Evolutionary conservation across 1,140 invertebrate species (phyloP).

Genomic region (Drosophila aff.): DNA sequence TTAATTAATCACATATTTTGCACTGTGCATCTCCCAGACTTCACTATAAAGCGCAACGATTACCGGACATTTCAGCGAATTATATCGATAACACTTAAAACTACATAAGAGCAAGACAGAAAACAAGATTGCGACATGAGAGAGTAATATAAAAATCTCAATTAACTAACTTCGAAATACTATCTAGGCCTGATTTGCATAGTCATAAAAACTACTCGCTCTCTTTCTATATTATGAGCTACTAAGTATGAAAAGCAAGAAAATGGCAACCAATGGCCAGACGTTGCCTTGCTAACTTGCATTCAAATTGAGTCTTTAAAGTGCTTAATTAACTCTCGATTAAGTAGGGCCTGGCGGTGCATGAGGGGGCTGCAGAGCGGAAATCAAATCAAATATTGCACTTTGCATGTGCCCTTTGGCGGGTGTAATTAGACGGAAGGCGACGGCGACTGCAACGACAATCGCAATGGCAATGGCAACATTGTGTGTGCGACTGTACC

Average conservation of each 20-base stretch:
- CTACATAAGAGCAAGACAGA: not conserved
- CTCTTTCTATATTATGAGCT: slow-evolving; percentile 16
- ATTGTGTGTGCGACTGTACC: slow-evolving; percentile 45
- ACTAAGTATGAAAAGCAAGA: slow-evolving; percentile 33
- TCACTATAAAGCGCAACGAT: too few species aligned
- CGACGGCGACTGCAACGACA: not conserved
- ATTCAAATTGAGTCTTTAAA: slow-evolving; percentile 77
- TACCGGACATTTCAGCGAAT: slow-evolving; percentile 9
- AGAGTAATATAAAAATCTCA: not conserved
- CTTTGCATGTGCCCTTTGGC: slow-evolving; percentile 51
- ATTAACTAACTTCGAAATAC: not conserved
- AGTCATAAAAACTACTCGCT: slow-evolving; percentile 28
- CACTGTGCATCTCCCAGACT: not conserved
- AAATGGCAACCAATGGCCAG: slow-evolving; percentile 25
- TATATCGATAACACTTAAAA: slow-evolving; percentile 48
- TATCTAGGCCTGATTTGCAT: slow-evolving; percentile 63
- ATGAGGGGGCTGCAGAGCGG: not conserved
- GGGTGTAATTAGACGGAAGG: slow-evolving; percentile 47
- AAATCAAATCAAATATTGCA: slow-evolving; percentile 50
- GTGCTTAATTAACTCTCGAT: slow-evolving; percentile 42
- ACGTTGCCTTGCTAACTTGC: slow-evolving; percentile 53
- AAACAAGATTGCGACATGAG: not conserved
- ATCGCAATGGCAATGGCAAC: slow-evolving; percentile 11
- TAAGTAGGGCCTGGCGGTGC: slow-evolving; percentile 33
- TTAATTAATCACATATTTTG: not conserved